Percentiles rank a stretch among this genome's conserved stretches.
Conservation (phyloP, 1,140 invertebrate genomes). For the Aphelenchoides fujianensis region DNA sequence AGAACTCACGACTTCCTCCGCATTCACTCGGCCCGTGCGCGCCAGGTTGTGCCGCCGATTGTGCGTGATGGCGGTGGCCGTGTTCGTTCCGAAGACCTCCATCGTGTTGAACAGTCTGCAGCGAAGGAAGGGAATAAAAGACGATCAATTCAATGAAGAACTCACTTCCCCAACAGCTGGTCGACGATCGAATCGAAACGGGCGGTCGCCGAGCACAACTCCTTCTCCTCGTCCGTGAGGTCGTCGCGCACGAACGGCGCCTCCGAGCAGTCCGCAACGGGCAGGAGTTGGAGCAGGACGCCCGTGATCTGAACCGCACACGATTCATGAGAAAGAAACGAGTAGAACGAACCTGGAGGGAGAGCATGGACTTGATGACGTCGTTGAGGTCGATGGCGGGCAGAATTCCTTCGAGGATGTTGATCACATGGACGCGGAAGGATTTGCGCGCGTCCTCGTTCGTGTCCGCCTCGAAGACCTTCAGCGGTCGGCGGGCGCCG, state of each 20-base stretch:
- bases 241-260: constrained; percentile 70
- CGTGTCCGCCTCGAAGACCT: constrained; percentile 14
- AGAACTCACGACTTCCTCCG: constrained; percentile 72
- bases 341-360: no score
- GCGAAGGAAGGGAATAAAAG: no score
- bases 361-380: constrained; percentile 75
- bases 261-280: constrained; percentile 78
- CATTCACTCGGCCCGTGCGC: constrained; percentile 63
- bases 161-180: constrained; percentile 79
- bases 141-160: no score
- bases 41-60: constrained; percentile 25
- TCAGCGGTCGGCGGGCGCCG: constrained; percentile 35
- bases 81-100: constrained; percentile 41
- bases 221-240: constrained; percentile 70
- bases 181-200: constrained; percentile 83
- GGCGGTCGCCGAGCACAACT: constrained; percentile 70
- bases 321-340: constrained; percentile 59
- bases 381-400: constrained; percentile 89
- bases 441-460: constrained; percentile 35
- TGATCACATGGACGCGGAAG: constrained; percentile 73
- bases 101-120: constrained; percentile 56
- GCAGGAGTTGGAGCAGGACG: constrained; percentile 74
- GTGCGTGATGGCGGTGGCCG: constrained; percentile 22
- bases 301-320: constrained; percentile 75
- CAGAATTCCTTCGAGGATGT: constrained; percentile 74